phyloP scores from a whole-genome alignment of 2,113 vertebrate species.

The Laticauda colubrina region DNA sequence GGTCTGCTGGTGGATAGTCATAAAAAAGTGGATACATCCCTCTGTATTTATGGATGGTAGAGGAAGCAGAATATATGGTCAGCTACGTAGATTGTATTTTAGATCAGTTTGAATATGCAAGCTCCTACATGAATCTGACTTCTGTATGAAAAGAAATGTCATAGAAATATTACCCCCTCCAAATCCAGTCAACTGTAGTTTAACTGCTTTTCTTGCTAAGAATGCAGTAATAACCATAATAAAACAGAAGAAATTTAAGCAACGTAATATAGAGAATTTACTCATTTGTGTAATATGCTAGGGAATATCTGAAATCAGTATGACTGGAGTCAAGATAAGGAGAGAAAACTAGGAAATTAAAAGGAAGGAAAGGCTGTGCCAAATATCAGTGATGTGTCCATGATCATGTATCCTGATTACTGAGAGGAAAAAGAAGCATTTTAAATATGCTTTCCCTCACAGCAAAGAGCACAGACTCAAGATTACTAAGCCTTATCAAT shows the following conservation, averaged over 20 bases:
- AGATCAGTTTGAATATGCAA: not conserved
- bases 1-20: not conserved
- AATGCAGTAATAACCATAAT: not conserved
- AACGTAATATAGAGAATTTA: not conserved
- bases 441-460: not conserved
- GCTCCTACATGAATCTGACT: not conserved
- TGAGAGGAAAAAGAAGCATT: not conserved
- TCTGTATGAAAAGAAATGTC: not conserved
- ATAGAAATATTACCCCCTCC: too few species aligned
- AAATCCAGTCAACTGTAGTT: not conserved
- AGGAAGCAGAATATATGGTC: not conserved
- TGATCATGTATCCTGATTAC: not conserved
- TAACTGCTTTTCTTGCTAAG: not conserved
- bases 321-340: not conserved
- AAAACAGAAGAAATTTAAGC: not conserved
- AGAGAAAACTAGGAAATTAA: not conserved
- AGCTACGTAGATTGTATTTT: not conserved
- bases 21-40: not conserved
- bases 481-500: not conserved
- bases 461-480: not conserved
- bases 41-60: not conserved
- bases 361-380: not conserved
- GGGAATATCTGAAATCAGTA: not conserved
- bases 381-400: not conserved
- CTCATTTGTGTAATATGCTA: not conserved